phyloP scores from a whole-genome alignment of 2,888 invertebrate species.

The Anticlea derivata region DNA sequence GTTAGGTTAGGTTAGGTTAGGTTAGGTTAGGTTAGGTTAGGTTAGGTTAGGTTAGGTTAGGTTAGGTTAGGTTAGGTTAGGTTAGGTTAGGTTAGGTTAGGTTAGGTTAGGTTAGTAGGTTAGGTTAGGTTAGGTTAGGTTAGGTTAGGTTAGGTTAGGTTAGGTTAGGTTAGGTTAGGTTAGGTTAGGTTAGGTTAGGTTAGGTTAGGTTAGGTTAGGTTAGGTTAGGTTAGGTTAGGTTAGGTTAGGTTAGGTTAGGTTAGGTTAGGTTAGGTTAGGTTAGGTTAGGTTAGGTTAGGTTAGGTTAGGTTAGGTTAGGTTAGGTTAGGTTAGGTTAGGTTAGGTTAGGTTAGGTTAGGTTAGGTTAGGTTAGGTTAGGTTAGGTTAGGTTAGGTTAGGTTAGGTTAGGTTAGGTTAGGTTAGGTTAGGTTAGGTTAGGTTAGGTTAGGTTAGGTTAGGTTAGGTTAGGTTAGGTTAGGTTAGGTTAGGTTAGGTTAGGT shows the following conservation, averaged over 20 bases:
- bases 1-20: constrained; percentile 17
- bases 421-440: constrained; percentile 38
- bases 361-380: constrained; percentile 38
- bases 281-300: constrained; percentile 33
- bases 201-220: constrained; percentile 18
- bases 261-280: constrained; percentile 34
- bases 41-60: constrained; percentile 17
- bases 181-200: constrained; percentile 18
- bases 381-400: constrained; percentile 38
- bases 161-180: constrained; percentile 18
- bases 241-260: constrained; percentile 13
- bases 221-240: constrained; percentile 19
- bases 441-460: constrained; percentile 39
- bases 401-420: constrained; percentile 37
- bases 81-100: constrained; percentile 17
- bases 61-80: constrained; percentile 17
- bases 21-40: constrained; percentile 17
- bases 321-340: constrained; percentile 37
- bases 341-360: constrained; percentile 35
- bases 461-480: constrained; percentile 42
- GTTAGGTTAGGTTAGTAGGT: constrained; percentile 17
- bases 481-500: constrained; percentile 42
- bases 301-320: constrained; percentile 35
- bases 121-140: constrained; percentile 15
- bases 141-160: constrained; percentile 17